These are phyloP conservation scores for Trematomus loennbergii DNA, from an alignment of 2,113 vertebrate species.

Conservation along the genomic window DNA sequence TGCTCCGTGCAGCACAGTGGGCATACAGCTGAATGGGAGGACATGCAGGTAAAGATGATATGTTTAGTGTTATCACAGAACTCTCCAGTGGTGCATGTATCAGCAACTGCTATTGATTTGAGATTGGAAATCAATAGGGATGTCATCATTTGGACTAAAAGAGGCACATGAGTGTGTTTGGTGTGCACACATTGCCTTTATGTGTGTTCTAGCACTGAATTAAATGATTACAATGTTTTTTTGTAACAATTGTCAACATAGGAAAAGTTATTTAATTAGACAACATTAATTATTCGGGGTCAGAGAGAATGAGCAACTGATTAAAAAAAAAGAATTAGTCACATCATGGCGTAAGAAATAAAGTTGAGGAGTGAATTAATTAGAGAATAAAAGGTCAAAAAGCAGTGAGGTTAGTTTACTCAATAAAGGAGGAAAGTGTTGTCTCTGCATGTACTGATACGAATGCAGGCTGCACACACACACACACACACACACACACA, in stretches of 20 bases:
- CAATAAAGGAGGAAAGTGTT: neutral
- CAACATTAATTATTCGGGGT: slow-evolving; percentile 2
- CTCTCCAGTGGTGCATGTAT: slow-evolving; percentile 28
- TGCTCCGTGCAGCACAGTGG: slow-evolving; percentile 24
- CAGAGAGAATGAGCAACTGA: slow-evolving; percentile 1
- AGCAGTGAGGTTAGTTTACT: neutral
- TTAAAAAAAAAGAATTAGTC: neutral
- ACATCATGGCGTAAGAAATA: neutral
- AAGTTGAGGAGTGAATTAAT: neutral
- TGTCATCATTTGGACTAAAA: slow-evolving; percentile 57
- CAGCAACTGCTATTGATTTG: slow-evolving; percentile 62
- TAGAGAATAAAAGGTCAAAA: slow-evolving; percentile 19
- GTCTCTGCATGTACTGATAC: neutral
- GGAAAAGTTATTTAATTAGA: slow-evolving; percentile 3
- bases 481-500: slow-evolving; percentile 7
- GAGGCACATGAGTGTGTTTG: neutral
- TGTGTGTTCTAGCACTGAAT: neutral
- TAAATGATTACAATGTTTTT: neutral
- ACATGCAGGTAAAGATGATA: slow-evolving; percentile 55
- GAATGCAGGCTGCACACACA: neutral
- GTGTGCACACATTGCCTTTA: neutral
- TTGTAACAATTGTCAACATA: neutral
- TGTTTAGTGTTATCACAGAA: slow-evolving; percentile 42
- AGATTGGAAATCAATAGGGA: slow-evolving; percentile 63
- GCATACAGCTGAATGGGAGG: slow-evolving; percentile 35